Percentiles rank a stretch among this genome's conserved stretches.
These are phyloP conservation scores for Spialia ferax DNA, from an alignment of 2,888 invertebrate species.

Conservation along the genomic window DNA sequence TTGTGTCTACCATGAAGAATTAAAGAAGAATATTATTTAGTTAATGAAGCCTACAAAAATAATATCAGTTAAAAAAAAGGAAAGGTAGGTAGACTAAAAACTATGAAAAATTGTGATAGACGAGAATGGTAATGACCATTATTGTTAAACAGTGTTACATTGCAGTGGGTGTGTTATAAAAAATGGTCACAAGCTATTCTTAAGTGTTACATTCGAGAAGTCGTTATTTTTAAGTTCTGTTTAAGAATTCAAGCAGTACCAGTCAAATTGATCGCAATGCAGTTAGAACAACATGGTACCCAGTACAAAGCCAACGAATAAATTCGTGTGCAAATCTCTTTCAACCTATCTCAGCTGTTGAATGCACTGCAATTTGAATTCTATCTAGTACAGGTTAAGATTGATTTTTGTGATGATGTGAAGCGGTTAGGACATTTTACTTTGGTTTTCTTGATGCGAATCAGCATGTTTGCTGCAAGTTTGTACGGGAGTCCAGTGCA, in stretches of 20 bases:
- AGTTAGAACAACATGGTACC: constrained; percentile 75
- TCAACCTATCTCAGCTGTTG: constrained; percentile 44
- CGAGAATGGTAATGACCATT: constrained; percentile 11
- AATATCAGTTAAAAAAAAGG: too few species aligned
- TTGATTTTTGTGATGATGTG: constrained; percentile 42
- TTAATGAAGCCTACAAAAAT: too few species aligned
- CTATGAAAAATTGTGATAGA: background rate
- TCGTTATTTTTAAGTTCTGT: constrained; percentile 43
- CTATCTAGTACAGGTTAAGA: background rate
- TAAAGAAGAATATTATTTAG: too few species aligned
- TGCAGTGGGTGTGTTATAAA: constrained; percentile 22
- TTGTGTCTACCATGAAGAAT: too few species aligned
- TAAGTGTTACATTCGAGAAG: constrained; percentile 38
- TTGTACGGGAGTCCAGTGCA: constrained; percentile 82
- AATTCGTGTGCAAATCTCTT: constrained; percentile 54
- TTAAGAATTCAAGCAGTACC: constrained; percentile 72
- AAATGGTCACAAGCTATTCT: constrained; percentile 33
- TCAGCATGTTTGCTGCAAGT: constrained; percentile 77
- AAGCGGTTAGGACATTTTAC: constrained; percentile 52
- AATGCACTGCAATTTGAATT: constrained; percentile 1
- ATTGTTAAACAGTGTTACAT: constrained; percentile 5
- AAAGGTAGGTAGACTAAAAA: background rate
- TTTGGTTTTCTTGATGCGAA: constrained; percentile 69
- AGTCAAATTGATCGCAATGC: constrained; percentile 77
- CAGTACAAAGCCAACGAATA: constrained; percentile 74